Conservation (phyloP, 2,113 vertebrate genomes). For the Fulmarus glacialis region DNA sequence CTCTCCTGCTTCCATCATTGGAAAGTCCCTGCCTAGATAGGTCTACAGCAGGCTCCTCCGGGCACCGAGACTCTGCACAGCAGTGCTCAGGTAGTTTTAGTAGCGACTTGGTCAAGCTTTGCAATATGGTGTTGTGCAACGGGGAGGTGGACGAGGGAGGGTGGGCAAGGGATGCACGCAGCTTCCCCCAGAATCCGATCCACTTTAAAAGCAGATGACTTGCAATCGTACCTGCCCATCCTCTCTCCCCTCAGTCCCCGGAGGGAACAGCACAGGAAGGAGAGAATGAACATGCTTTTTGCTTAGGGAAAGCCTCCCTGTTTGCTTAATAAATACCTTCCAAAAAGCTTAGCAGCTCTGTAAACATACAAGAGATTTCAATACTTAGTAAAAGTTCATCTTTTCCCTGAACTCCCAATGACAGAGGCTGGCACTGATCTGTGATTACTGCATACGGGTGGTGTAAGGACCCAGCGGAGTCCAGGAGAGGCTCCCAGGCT, state of each 20-base stretch:
- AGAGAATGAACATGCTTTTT: background rate
- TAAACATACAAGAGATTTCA: conserved; percentile 68
- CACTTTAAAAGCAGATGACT: background rate
- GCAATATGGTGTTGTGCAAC: background rate
- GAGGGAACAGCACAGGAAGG: background rate
- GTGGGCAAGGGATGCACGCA: background rate
- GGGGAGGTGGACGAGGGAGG: background rate
- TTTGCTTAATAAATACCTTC: conserved; percentile 48
- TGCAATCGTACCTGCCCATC: background rate
- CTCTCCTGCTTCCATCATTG: background rate
- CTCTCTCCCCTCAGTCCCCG: background rate
- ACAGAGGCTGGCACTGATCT: background rate
- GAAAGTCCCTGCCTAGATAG: background rate
- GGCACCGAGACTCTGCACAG: background rate
- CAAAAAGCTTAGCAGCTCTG: conserved; percentile 58
- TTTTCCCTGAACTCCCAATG: conserved; percentile 40
- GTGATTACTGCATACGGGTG: background rate
- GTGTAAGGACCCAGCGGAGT: background rate
- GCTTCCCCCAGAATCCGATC: background rate
- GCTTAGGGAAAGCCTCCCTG: background rate
- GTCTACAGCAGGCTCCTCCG: background rate
- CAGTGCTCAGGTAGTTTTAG: background rate
- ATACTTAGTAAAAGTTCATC: conserved; percentile 18
- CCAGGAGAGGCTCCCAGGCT: background rate
- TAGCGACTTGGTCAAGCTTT: background rate